Evolutionary conservation across 2,797 vertebrate genomes (phyloP).

Genomic region (Threskiornis aethiopicus): DNA sequence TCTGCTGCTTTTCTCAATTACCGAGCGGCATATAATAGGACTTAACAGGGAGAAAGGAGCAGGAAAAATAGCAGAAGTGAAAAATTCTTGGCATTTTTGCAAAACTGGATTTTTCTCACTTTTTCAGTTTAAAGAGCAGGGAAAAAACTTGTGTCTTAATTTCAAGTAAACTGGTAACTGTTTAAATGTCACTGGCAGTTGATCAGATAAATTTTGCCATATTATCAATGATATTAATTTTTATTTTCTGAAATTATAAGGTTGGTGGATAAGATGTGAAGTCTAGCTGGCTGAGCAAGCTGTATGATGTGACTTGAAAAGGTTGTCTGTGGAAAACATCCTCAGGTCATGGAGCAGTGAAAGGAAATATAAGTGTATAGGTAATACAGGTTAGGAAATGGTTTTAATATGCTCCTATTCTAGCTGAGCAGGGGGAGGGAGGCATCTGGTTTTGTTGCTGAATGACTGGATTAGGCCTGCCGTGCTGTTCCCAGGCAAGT

Average conservation of each 20-base stretch:
- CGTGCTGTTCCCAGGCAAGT: neutral
- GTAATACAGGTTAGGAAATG: neutral
- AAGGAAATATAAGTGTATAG: neutral
- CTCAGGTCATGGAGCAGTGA: neutral
- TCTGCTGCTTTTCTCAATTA: constrained; percentile 43
- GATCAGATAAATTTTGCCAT: neutral
- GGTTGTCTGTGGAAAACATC: neutral
- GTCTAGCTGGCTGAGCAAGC: neutral
- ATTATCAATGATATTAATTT: neutral
- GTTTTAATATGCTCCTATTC: neutral
- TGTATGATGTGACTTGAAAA: neutral
- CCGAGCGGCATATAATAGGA: neutral
- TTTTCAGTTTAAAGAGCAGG: neutral
- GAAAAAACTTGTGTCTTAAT: neutral
- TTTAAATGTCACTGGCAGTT: neutral
- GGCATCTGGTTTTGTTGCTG: neutral
- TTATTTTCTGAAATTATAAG: neutral
- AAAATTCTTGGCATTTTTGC: constrained; percentile 1
- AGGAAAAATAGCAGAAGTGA: constrained; percentile 9
- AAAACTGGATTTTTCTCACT: neutral
- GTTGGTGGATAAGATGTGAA: neutral
- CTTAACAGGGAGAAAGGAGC: constrained; percentile 9
- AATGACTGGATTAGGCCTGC: neutral
- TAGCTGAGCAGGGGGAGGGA: fast-evolving
- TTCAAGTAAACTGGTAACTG: neutral